phyloP scores from a whole-genome alignment of 2,888 invertebrate genomes.

The Eurytoma californica region DNA sequence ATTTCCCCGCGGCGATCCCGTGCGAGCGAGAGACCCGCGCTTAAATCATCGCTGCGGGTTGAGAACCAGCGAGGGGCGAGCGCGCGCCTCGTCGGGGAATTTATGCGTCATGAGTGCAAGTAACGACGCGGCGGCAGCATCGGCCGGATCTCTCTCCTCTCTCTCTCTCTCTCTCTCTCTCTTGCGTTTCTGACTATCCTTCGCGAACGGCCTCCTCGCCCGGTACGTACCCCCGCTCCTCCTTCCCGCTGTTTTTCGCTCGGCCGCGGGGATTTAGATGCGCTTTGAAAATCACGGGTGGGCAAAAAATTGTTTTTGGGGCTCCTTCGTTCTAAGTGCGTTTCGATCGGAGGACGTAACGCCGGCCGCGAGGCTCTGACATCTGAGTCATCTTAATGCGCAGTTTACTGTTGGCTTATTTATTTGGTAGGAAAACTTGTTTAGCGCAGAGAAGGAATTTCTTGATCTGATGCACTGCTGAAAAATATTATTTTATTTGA shows the following conservation, averaged over 20 bases:
- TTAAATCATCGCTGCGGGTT: conserved; percentile 53
- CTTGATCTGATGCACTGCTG: no score
- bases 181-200: neutral
- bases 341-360: no score
- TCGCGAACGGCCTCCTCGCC: neutral
- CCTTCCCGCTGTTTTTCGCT: conserved; percentile 11
- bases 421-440: no score
- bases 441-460: no score
- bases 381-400: no score
- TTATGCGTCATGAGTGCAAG: conserved; percentile 57
- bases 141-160: conserved; percentile 48
- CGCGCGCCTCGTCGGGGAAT: conserved; percentile 44
- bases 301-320: no score
- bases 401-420: no score
- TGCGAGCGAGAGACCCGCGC: conserved; percentile 2
- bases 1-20: conserved; percentile 28
- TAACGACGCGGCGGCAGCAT: conserved; percentile 44
- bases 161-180: conserved; percentile 26
- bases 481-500: no score
- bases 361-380: no score
- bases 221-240: neutral
- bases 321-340: no score
- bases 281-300: neutral
- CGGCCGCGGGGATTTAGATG: neutral
- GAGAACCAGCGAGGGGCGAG: conserved; percentile 44